Percentiles rank a stretch among this genome's conserved stretches.
Evolutionary conservation across 2,113 vertebrate genomes (phyloP).

Genomic region (Calidris pugnax): DNA sequence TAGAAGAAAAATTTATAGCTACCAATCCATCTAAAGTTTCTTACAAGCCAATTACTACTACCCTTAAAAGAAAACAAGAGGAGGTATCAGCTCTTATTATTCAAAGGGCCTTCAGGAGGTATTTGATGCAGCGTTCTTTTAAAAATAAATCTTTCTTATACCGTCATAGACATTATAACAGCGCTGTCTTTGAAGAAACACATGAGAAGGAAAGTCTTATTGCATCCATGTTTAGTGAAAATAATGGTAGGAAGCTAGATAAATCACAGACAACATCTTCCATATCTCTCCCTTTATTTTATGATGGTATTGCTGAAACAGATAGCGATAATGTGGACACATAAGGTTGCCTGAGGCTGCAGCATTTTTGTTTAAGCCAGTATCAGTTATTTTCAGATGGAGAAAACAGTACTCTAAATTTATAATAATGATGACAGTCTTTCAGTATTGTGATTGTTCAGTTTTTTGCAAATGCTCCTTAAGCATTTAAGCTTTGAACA

Average conservation of each 20-base stretch:
- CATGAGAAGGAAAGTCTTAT: slow-evolving; percentile 76
- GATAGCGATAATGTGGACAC: not conserved
- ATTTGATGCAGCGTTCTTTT: slow-evolving; percentile 73
- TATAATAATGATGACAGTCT: not conserved
- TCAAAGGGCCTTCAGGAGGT: slow-evolving; percentile 86
- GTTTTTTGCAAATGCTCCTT: not conserved
- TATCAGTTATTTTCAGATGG: not conserved
- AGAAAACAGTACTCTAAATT: not conserved
- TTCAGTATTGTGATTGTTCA: not conserved
- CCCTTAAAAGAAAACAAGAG: slow-evolving; percentile 87
- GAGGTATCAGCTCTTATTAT: slow-evolving; percentile 85
- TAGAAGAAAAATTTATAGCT: slow-evolving; percentile 91
- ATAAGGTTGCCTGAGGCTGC: not conserved
- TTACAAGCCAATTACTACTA: slow-evolving; percentile 91
- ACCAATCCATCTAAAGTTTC: slow-evolving; percentile 81
- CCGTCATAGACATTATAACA: slow-evolving; percentile 63
- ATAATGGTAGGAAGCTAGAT: slow-evolving; percentile 55
- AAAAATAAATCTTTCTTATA: slow-evolving; percentile 75
- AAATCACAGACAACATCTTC: slow-evolving; percentile 45
- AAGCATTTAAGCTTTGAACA: not conserved
- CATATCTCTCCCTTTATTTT: slow-evolving; percentile 81
- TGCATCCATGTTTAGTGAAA: slow-evolving; percentile 70
- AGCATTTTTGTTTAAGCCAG: not conserved
- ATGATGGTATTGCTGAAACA: slow-evolving; percentile 75
- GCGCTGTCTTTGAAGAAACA: slow-evolving; percentile 59